Conservation (phyloP, 2,797 vertebrate genomes). For the Carcharodon carcharias region DNA sequence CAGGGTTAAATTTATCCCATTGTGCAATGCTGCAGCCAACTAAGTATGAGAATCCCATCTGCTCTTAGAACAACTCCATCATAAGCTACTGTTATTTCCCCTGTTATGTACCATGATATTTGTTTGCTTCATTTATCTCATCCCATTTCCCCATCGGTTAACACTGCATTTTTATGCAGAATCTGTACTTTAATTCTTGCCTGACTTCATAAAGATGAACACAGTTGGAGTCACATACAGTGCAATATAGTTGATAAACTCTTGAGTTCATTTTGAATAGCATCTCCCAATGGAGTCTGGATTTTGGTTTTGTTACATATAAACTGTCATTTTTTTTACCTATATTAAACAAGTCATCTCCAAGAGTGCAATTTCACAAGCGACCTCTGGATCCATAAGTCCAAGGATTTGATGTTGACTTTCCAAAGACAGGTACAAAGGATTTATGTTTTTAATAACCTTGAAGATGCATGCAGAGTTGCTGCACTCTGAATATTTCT, state of each 20-base stretch:
- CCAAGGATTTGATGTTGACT: background rate
- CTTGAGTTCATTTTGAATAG: no score
- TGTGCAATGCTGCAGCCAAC: background rate
- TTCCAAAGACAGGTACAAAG: background rate
- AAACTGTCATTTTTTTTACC: no score
- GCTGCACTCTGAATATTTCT: background rate
- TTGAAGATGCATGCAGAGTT: background rate
- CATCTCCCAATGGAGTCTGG: no score
- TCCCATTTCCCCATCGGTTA: background rate
- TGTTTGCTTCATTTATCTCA: background rate
- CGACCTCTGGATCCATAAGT: background rate
- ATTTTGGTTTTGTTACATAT: no score
- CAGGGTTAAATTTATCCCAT: background rate
- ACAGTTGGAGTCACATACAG: no score
- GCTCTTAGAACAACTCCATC: background rate
- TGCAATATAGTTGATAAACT: no score
- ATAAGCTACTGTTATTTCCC: background rate
- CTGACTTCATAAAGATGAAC: no score
- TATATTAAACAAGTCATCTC: no score
- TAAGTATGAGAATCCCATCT: background rate
- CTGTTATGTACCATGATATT: background rate
- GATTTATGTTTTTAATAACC: background rate
- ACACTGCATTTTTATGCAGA: background rate
- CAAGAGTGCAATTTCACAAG: background rate
- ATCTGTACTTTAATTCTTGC: no score